Conservation (phyloP, 1,140 invertebrate genomes). For the Drosophila nasuta region DNA sequence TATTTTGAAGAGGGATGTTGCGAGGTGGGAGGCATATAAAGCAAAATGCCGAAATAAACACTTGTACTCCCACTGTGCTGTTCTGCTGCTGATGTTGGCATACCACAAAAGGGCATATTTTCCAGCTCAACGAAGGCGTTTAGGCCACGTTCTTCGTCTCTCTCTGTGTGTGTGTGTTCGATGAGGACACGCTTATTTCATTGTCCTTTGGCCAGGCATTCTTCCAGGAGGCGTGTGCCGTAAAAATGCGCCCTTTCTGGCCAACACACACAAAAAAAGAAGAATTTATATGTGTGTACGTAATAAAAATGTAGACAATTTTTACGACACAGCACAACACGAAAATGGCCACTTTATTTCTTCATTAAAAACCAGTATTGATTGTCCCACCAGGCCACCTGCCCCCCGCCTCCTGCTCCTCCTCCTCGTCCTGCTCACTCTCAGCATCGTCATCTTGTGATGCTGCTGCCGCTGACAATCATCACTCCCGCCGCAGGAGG, state of each 20-base stretch:
- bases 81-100: slow-evolving; percentile 15
- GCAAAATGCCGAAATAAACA: slow-evolving; percentile 80
- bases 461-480: background rate
- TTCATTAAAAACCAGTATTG: slow-evolving; percentile 82
- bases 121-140: slow-evolving; percentile 73
- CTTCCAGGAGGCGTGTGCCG: slow-evolving; percentile 31
- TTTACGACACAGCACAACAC: slow-evolving; percentile 71
- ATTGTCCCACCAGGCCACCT: slow-evolving; percentile 50
- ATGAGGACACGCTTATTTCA: slow-evolving; percentile 35
- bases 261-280: background rate
- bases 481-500: background rate
- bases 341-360: slow-evolving; percentile 80
- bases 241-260: slow-evolving; percentile 29
- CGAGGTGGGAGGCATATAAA: slow-evolving; percentile 25
- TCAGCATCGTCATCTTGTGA: background rate
- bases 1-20: too few relatives aligned
- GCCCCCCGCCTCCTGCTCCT: background rate
- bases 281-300: slow-evolving; percentile 24
- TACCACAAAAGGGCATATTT: slow-evolving; percentile 77
- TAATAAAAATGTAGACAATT: slow-evolving; percentile 83
- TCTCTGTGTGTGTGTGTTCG: background rate
- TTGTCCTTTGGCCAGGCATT: slow-evolving; percentile 34
- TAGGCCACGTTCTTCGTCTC: slow-evolving; percentile 53
- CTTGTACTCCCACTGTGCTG: slow-evolving; percentile 49
- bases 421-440: background rate